Conservation (phyloP, 2,113 vertebrate species). For the Pogona vitticeps region DNA sequence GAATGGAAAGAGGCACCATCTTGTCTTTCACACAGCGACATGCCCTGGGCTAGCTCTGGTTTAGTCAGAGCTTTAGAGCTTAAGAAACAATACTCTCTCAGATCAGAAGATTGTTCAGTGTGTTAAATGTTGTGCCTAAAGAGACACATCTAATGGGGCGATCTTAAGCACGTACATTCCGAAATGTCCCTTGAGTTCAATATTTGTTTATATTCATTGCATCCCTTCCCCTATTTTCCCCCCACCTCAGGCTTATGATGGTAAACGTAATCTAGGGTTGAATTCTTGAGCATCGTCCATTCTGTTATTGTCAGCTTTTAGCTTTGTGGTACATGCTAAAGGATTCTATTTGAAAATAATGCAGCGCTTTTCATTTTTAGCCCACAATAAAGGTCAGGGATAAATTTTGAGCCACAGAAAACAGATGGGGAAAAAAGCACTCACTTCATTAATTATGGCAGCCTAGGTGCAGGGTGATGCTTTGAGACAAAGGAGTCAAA, state of each 20-base stretch:
- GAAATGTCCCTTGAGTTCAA: background rate
- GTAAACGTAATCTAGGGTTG: background rate
- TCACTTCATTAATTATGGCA: slow-evolving; percentile 46
- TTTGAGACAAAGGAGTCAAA: background rate
- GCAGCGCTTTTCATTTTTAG: background rate
- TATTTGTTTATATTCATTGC: background rate
- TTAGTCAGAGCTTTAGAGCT: background rate
- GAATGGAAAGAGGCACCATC: background rate
- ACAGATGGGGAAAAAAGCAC: slow-evolving; percentile 40
- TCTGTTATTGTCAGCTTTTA: background rate
- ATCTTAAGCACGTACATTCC: background rate
- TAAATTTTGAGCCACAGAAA: slow-evolving; percentile 46
- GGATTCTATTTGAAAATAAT: background rate
- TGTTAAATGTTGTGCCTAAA: background rate
- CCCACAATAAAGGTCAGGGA: slow-evolving; percentile 39
- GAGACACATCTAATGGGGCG: background rate
- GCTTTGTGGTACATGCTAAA: background rate
- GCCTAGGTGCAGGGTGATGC: slow-evolving; percentile 22
- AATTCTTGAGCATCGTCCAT: background rate
- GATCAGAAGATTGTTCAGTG: too few relatives aligned
- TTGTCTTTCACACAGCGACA: too few relatives aligned
- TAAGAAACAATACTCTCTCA: too few relatives aligned
- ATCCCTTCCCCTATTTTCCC: too few relatives aligned
- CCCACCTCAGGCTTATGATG: background rate
- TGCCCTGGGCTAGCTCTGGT: background rate